Percentiles rank a stretch among this genome's conserved stretches.
Conservation (phyloP, 2,888 invertebrate species). For the Argyresthia goedartella region DNA sequence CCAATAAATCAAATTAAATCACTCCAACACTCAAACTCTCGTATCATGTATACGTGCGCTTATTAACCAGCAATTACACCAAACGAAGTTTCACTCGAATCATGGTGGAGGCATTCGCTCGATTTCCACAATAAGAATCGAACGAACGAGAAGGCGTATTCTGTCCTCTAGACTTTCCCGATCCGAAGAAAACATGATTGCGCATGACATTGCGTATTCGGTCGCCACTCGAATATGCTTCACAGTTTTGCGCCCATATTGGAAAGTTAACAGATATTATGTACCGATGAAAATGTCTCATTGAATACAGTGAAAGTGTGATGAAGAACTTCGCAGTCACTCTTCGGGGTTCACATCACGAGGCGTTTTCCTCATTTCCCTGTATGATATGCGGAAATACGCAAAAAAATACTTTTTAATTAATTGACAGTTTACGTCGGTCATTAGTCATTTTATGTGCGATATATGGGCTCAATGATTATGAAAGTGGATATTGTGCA, state of each 20-base stretch:
- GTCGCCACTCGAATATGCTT: conserved; percentile 24
- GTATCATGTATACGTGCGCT: not conserved
- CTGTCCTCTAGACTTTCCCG: conserved; percentile 35
- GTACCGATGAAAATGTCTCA: conserved; percentile 51
- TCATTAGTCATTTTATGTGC: conserved; percentile 12
- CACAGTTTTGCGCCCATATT: conserved; percentile 41
- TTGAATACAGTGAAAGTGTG: conserved; percentile 30
- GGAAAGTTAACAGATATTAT: conserved; percentile 45
- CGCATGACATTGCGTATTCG: conserved; percentile 43
- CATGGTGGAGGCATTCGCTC: not conserved
- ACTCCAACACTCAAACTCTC: not conserved
- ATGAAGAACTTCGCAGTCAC: conserved; percentile 7
- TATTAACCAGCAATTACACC: not conserved
- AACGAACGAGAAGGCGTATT: not conserved
- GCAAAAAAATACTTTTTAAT: conserved; percentile 16
- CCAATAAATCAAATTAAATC: no score
- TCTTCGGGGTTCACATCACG: conserved; percentile 15
- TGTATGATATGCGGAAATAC: conserved; percentile 38
- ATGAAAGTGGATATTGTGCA: no score
- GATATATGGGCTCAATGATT: no score
- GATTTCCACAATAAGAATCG: not conserved
- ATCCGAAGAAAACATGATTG: conserved; percentile 32
- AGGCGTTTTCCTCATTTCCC: conserved; percentile 42
- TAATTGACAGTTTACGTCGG: conserved; percentile 18
- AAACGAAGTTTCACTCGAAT: not conserved